Evolutionary conservation across 2,113 vertebrate genomes (phyloP).

Genomic region (Orcinus orca): DNA sequence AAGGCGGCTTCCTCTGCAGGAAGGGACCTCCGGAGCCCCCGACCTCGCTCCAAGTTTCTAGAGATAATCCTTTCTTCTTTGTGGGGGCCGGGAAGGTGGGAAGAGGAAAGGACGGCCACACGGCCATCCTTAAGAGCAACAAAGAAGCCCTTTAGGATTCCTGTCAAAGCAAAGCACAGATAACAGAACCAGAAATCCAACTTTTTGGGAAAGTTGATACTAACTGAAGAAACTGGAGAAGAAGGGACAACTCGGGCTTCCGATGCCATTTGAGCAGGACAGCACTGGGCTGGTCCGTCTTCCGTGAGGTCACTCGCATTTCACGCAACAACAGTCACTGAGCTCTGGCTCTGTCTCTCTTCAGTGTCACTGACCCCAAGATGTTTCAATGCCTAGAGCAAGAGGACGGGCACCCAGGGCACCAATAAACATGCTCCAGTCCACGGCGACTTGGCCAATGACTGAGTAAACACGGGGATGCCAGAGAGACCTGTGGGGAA

Average conservation of each 20-base stretch:
- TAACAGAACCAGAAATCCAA: conserved; percentile 25
- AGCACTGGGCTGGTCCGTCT: fast-evolving
- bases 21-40: conserved; percentile 80
- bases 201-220: background rate
- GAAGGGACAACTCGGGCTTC: background rate
- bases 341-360: background rate
- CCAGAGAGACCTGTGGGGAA: no score
- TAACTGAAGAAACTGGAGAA: background rate
- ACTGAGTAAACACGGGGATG: background rate
- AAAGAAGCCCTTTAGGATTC: conserved; percentile 68
- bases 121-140: background rate
- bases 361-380: background rate
- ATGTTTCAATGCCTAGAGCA: background rate
- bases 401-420: background rate
- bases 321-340: fast-evolving
- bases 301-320: no score
- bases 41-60: conserved; percentile 60
- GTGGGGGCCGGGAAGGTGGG: conserved; percentile 1
- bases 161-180: conserved; percentile 71
- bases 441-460: background rate
- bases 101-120: background rate
- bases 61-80: conserved; percentile 73
- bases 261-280: fast-evolving
- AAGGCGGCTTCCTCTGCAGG: conserved; percentile 80
- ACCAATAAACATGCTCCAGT: background rate